These are phyloP conservation scores for Agelaius tricolor DNA, from an alignment of 2,113 vertebrate species.

Conservation along the genomic window DNA sequence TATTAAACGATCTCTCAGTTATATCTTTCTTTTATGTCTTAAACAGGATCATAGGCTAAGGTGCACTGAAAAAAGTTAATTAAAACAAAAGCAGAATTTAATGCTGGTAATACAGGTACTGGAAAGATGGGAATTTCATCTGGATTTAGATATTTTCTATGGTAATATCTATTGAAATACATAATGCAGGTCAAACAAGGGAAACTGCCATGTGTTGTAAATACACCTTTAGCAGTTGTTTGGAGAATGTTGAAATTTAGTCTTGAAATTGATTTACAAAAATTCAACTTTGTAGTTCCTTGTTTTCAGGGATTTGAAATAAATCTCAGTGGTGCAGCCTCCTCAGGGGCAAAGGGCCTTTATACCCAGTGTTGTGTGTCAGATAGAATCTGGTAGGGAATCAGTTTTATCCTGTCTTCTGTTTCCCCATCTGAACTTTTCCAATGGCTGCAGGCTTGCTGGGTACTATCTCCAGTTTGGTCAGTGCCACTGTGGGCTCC, in stretches of 20 bases:
- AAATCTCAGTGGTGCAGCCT: background rate
- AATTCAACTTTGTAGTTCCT: background rate
- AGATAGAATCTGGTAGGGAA: background rate
- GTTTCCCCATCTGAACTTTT: background rate
- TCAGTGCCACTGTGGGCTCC: background rate
- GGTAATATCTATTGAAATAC: background rate
- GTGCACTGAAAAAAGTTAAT: background rate
- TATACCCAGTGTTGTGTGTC: rapidly evolving
- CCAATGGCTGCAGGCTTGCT: background rate
- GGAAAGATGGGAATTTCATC: background rate
- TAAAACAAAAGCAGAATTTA: background rate
- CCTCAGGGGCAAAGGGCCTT: background rate
- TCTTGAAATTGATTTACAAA: background rate
- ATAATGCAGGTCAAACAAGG: background rate
- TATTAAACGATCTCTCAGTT: constrained; percentile 47
- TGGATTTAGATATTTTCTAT: background rate
- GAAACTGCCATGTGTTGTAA: background rate
- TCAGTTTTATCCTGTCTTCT: background rate
- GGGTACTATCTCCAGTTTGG: rapidly evolving
- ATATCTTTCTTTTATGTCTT: constrained; percentile 1
- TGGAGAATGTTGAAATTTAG: background rate
- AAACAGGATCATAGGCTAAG: background rate
- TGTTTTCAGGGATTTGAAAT: background rate
- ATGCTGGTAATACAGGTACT: background rate
- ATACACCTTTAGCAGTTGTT: background rate